Evolutionary conservation across 2,113 vertebrate species (phyloP), one percentile per base, ranked within the genome.

Genomic region (Otus sunia): DNA sequence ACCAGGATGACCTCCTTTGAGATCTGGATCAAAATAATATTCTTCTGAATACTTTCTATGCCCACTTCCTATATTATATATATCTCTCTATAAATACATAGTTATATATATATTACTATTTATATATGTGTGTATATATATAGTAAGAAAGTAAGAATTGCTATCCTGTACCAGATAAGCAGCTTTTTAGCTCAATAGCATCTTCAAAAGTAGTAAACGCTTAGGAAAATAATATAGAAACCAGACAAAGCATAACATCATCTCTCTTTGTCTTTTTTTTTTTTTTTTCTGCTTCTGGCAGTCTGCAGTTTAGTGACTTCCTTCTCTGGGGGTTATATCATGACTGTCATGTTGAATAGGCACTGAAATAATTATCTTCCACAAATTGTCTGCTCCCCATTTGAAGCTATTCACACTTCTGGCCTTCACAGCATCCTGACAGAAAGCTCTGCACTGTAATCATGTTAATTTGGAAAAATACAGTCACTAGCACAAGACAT

Each of bases 341-440:
- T 63, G 45, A 53, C 63, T 88, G 39, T 83, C 83, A 77, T n/a
- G 20, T 92, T 88, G 67, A 92, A 76, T 26, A 92, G 75, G 32
- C 29, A 47, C n/a, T 77, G 76, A 95, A 94, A 86, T 73, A 86
- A 87, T 80, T 88, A 86, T 86, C 72, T 77, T n/a, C 29, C 41
- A 67, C 63, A 94, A 82, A 84, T 71, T 67, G 32, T n/a, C 75
- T 88, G 63, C 26, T 81, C 37, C 41, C 34, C 20, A 39, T 53
- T 83, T 86, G 82, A 92, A 96, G 41, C 36, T 88, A 55, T 88
- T 83, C 50, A 92, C 19, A 47, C n/a, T 71, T 92, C 15, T 55
- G 73, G 43, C 76, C 72, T 86, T 94, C 59, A 67, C 26, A 84
- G 39, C 43, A 71, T 67, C 60, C 68, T 74, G 89, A 91, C 55